A percentile compares a stretch with the other conserved stretches of the same genome.
phyloP scores from a whole-genome alignment of 2,797 vertebrate genomes.

The Manis crassicaudata region DNA sequence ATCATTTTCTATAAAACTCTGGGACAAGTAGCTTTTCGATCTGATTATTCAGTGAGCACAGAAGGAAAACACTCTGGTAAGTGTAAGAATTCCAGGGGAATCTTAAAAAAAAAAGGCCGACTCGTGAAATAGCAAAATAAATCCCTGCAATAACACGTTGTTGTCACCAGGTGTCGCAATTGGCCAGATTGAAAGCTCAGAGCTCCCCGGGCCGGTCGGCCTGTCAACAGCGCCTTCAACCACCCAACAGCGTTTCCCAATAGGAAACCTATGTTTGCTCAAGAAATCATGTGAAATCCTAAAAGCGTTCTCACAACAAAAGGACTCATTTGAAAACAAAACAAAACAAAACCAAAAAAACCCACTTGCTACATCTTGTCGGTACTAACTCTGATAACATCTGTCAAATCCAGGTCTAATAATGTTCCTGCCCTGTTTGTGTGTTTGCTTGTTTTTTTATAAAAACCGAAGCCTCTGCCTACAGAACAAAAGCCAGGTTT shows the following conservation, averaged over 20 bases:
- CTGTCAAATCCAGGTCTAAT: background rate
- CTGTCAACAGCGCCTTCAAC: background rate
- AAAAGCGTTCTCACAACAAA: background rate
- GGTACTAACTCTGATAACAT: background rate
- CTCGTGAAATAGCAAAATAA: background rate
- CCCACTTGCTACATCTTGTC: background rate
- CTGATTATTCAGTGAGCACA: background rate
- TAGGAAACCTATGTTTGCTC: background rate
- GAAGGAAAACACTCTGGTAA: constrained; percentile 7
- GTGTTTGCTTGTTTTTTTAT: background rate
- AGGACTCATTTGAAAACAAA: background rate
- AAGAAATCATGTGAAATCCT: constrained; percentile 25
- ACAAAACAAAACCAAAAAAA: background rate
- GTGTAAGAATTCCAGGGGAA: background rate
- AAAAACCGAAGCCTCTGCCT: background rate
- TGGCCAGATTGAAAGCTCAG: background rate
- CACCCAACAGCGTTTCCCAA: background rate
- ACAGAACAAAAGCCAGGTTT: background rate
- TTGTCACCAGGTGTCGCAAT: constrained; percentile 58
- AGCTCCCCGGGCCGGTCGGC: background rate
- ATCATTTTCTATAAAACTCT: constrained; percentile 13
- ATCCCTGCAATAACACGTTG: background rate
- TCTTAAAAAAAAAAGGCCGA: background rate
- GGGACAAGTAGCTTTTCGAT: constrained; percentile 29
- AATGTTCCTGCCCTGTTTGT: background rate